phyloP scores from a whole-genome alignment of 2,797 vertebrate genomes.

The Pelodytes ibericus region DNA sequence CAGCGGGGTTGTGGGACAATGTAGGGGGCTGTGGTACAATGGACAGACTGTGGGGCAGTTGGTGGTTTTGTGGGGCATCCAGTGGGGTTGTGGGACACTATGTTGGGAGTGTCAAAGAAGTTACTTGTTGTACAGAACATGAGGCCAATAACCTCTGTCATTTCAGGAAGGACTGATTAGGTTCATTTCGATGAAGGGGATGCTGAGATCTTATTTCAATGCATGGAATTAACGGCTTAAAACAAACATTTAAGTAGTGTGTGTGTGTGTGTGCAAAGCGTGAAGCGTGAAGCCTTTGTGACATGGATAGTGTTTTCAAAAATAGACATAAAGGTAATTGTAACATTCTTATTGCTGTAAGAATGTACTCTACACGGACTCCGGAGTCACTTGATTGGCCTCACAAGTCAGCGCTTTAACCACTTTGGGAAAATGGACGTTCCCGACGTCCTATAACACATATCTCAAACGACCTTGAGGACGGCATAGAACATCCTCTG shows the following conservation, averaged over 20 bases:
- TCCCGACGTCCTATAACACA: too few species aligned
- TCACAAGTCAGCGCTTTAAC: too few species aligned
- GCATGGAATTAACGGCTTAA: constrained; percentile 28
- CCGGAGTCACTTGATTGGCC: too few species aligned
- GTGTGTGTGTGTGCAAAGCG: not conserved
- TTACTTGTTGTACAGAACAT: not conserved
- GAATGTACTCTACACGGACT: too few species aligned
- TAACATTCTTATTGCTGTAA: not conserved
- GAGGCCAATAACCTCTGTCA: not conserved
- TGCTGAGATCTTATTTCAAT: constrained; percentile 20
- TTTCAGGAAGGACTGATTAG: constrained; percentile 33
- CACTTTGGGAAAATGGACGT: too few species aligned
- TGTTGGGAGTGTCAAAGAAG: not conserved
- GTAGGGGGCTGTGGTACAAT: too few species aligned
- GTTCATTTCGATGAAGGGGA: constrained; percentile 12
- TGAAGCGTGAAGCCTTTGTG: not conserved
- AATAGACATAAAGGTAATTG: constrained; percentile 10
- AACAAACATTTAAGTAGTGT: not conserved
- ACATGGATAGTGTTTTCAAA: constrained; percentile 10
- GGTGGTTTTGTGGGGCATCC: too few species aligned
- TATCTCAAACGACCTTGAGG: too few species aligned
- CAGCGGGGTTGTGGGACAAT: too few species aligned
- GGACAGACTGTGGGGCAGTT: too few species aligned
- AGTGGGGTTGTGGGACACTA: too few species aligned
- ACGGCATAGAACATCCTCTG: too few species aligned